phyloP scores from a whole-genome alignment of 2,113 vertebrate genomes.

The Cyprinus carpio region DNA sequence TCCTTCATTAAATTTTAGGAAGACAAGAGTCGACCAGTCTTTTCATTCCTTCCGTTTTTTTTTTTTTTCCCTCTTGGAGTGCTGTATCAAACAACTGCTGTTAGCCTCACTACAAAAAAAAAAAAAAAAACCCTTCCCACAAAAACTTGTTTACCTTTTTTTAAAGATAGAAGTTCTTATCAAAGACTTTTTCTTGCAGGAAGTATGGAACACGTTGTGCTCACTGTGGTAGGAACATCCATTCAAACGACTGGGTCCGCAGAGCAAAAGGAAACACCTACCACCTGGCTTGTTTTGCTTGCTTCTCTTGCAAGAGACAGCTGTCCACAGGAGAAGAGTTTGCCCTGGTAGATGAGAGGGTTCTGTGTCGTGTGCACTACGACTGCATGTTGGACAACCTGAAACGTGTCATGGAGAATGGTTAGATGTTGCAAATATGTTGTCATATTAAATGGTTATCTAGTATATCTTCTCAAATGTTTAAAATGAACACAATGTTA shows the following conservation, averaged over 20 bases:
- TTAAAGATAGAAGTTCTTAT: background rate
- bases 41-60: background rate
- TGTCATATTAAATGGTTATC: background rate
- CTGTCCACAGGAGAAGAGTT: conserved; percentile 98
- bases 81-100: background rate
- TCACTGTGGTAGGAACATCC: conserved; percentile 93
- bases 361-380: conserved; percentile 94
- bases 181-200: conserved; percentile 69
- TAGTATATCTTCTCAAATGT: background rate
- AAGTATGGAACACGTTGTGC: conserved; percentile 94
- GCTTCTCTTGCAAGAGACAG: conserved; percentile 97
- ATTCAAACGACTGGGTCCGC: conserved; percentile 97
- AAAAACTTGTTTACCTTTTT: background rate
- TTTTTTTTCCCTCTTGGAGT: background rate
- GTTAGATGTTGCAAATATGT: conserved; percentile 68
- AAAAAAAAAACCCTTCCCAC: background rate
- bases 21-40: background rate
- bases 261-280: conserved; percentile 94
- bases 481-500: background rate
- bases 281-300: conserved; percentile 95
- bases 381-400: conserved; percentile 98
- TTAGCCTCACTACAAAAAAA: background rate
- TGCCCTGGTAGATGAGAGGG: conserved; percentile 94
- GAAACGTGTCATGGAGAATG: conserved; percentile 94
- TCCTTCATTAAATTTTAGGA: background rate